Base-by-base conservation (phyloP, 2,113 vertebrate genomes). In the Carlito syrichta region DNA sequence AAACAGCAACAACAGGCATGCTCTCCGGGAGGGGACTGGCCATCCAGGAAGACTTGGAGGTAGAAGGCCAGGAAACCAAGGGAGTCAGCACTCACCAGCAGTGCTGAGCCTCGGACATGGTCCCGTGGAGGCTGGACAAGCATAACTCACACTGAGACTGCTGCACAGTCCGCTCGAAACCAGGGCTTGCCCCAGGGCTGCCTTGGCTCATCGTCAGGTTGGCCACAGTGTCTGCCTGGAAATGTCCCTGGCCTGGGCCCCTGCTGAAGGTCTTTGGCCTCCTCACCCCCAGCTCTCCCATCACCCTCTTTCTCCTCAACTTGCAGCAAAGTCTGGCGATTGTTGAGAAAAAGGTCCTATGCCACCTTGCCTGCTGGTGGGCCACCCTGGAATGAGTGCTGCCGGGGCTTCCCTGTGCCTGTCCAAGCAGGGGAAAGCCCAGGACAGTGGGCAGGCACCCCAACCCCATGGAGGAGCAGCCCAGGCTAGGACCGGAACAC, bases 101-200 rank as follows among this genome's bases (percentile, higher is more conserved):
- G 60, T 12, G 38, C 2, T 17, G 74, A 71, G 81, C 52, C 10
- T 9, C n/a, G n/a, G n/a, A 45, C 6, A 25, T 63, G 19, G 71
- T 68, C 92, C 32, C 71, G 25, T 50, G n/a, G 25, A 32, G 52
- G 88, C 85, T 48, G 52, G 40, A 11, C 1, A 20, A 74, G 20
- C 40, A 19, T 96, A 95, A 97, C 85, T 97, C 95, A 96, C 96
- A 87, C 73, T 1, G 4, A 68, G 81, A 35, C 89, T 86, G 89
- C 27, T 27, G 76, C 54, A 40, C 13, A 19, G 16, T 27, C 4
- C 45, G 88, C 93, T 94, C 81, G 96, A 71, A 93, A 85, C n/a
- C 0, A 62, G 40, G 60, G 79, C 93, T 79, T 88, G 60, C n/a
- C 63, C 40, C 8, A 32, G 50, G 40, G 32, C 35, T 40, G 79